Base-by-base conservation (phyloP, 2,797 vertebrate genomes). In the Hemibagrus guttatus region DNA sequence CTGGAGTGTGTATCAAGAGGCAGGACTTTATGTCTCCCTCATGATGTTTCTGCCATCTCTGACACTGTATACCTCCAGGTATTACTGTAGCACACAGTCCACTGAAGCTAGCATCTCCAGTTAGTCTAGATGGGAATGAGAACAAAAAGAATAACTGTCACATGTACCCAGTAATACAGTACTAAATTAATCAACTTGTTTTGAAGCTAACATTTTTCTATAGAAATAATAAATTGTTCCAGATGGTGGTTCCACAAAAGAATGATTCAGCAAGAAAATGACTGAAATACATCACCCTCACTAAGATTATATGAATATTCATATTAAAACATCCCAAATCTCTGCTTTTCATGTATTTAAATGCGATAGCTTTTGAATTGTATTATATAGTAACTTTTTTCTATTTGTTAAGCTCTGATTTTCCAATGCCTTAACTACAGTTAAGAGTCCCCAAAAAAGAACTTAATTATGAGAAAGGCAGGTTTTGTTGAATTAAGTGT, bases 11-110 rank as follows among this genome's bases (percentile, higher is more conserved):
- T 99, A 82, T 93, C 93, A 80, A 90, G 88, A 21, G 94, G 84
- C 89, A 90, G 82, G 35, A 90, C 91, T 89, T 83, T 66, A 78
- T 89, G 91, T 35, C 39, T 93, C 80, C 91, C 93, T 71, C 90
- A 90, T 80, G 92, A 96, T 88, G 91, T 88, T 78, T 93, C 93
- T 58, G 94, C 92, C 0, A 54, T 96, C 87, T 93, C 92, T 92
- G 97, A 99, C 89, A 92, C 89, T 88, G 95, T 93, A 78, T 96
- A 92, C 86, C 91, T 92, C 88, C 97, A 95, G 96, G 98, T 98
- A 93, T 89, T 90, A 64, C 19, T 66, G 26, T 21, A 84, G 11
- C 6, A n/a, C n/a, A 13, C 28, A 68, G 19, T 46, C 59, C 59
- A 42, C 64, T 78, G 35, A 83, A 76, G 4, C 21, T 72, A 52